Evolutionary conservation across 2,888 invertebrate genomes (phyloP).

Genomic region (Ormyrus rosae): DNA sequence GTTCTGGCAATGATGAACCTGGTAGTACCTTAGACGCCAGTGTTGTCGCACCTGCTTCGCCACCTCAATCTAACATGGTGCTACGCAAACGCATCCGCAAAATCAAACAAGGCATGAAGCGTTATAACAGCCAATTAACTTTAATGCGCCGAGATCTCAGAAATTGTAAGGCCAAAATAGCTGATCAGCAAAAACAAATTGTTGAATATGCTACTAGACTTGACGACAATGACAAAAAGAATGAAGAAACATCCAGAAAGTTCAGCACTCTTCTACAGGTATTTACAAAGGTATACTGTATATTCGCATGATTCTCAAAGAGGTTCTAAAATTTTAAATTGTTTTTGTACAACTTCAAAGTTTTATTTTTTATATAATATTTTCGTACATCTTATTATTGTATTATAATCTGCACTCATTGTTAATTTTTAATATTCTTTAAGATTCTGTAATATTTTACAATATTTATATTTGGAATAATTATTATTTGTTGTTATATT

Average conservation of each 20-base stretch:
- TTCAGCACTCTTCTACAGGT: slow-evolving; percentile 91
- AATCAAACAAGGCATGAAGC: slow-evolving; percentile 93
- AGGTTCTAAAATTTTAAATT: background rate
- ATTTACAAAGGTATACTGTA: slow-evolving; percentile 70
- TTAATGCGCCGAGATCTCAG: slow-evolving; percentile 87
- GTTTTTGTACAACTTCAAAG: no score
- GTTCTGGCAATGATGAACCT: slow-evolving; percentile 75
- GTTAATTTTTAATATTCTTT: background rate
- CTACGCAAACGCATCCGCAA: slow-evolving; percentile 90
- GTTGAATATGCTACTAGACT: slow-evolving; percentile 89
- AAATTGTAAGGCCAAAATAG: slow-evolving; percentile 88
- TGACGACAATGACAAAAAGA: slow-evolving; percentile 93
- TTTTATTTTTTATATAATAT: no score
- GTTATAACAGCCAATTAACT: slow-evolving; percentile 89
- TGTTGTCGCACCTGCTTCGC: slow-evolving; percentile 74
- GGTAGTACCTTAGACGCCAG: slow-evolving; percentile 71
- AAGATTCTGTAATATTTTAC: background rate
- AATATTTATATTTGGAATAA: no score
- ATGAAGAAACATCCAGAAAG: slow-evolving; percentile 92
- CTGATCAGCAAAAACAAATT: slow-evolving; percentile 90
- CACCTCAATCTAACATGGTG: slow-evolving; percentile 91
- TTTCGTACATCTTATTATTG: background rate
- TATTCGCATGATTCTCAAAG: slow-evolving; percentile 4
- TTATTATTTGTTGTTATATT: no score
- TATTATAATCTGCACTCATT: slow-evolving; percentile 14